Base-by-base conservation (phyloP, 2,797 vertebrate genomes). In the Onychomys torridus region DNA sequence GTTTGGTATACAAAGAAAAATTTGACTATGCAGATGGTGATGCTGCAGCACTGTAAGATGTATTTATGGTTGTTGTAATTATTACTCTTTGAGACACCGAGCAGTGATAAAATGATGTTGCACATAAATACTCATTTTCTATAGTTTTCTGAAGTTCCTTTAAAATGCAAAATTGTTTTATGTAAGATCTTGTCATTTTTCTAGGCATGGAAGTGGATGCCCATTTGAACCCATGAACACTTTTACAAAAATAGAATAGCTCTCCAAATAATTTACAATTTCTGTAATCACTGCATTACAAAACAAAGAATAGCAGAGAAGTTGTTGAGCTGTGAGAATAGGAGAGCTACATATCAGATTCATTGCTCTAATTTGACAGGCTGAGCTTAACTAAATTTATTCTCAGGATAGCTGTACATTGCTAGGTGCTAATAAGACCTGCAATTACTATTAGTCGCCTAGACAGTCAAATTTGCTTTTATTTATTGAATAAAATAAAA, bases 301-400 rank as follows among this genome's bases (percentile, higher is more conserved):
- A 90, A 87, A 57, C 75, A 85, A 94, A 94, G n/a, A 83, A 83
- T 8, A 94, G n/a, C 46, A 40, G 43, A 86, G 84, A 97, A 97
- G 43, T 86, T 43, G 49, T 19, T 92, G 87, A 77, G 69, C 83
- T 89, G 71, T 61, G 25, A 93, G 21, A 37, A 63, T 46, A 86
- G 19, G 55, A 59, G 91, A 69, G 95, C 88, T 95, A 92, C 7
- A 59, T 88, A 94, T 82, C 40, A 97, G 87, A 94, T 94, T 94
- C 61, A 93, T 96, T 94, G 85, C 71, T 97, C 55, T 97, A 92
- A 94, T 94, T 96, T 93, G 90, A 77, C 40, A 97, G 94, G 46
- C 90, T 84, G 85, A 97, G 57, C 73, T 97, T 97, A 95, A 78
- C 63, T 93, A 95, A 96, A 83, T 96, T 94, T 96, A 85, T 93